A percentile compares a stretch with the other conserved stretches of the same genome.
Evolutionary conservation across 1,140 invertebrate genomes (phyloP).

Genomic region (Drosophila nasuta): DNA sequence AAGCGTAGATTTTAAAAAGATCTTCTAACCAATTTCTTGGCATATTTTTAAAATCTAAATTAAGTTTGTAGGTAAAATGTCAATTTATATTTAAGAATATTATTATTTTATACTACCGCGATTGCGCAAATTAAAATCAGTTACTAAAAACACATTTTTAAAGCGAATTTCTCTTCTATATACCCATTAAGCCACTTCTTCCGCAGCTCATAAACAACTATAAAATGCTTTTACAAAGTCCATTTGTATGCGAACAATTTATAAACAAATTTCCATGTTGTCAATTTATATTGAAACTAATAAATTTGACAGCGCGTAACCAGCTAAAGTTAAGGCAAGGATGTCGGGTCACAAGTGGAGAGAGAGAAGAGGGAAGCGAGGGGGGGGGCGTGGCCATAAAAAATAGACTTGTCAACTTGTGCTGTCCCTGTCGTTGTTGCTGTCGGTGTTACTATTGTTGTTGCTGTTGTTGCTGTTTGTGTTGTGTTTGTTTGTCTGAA

Average conservation of each 20-base stretch:
- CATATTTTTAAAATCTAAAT: too few species aligned
- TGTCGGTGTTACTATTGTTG: constrained; percentile 22
- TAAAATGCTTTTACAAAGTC: neutral
- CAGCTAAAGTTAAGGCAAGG: constrained; percentile 26
- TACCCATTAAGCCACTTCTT: neutral
- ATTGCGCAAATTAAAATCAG: too few species aligned
- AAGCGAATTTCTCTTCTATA: neutral
- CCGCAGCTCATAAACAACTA: neutral
- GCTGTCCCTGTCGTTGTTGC: constrained; percentile 32
- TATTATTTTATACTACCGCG: too few species aligned
- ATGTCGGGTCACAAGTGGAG: constrained; percentile 3
- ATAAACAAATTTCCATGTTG: constrained; percentile 71
- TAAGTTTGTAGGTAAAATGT: too few species aligned
- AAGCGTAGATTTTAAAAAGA: too few species aligned
- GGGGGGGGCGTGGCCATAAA: constrained; percentile 37
- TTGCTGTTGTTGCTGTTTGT: constrained; percentile 33
- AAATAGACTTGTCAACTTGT: constrained; percentile 76
- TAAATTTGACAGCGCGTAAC: constrained; percentile 78
- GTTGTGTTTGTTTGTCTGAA: constrained; percentile 69
- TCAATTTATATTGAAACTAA: constrained; percentile 82
- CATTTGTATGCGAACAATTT: constrained; percentile 44
- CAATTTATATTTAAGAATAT: too few species aligned
- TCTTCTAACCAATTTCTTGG: too few species aligned
- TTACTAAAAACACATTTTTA: too few species aligned
- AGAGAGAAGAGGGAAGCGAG: too few species aligned